Conservation (phyloP, 2,888 invertebrate species). For the Phragmatobia fuliginosa region DNA sequence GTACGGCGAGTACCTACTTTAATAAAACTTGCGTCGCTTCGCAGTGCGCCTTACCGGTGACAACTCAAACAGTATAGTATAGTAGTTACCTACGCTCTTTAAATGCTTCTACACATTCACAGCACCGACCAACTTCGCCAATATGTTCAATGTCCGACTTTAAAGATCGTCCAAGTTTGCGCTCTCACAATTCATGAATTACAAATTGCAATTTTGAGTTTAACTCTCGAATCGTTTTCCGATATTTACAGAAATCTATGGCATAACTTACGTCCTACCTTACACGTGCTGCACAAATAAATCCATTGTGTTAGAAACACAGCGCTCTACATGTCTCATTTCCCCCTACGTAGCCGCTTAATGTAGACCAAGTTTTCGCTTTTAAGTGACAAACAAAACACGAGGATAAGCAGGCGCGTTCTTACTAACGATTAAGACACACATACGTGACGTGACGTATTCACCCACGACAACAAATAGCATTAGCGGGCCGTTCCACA, state of each 20-base stretch:
- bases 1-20: conserved; percentile 54
- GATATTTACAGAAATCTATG: conserved; percentile 61
- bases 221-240: conserved; percentile 62
- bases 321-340: conserved; percentile 46
- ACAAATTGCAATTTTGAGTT: conserved; percentile 66
- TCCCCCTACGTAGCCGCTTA: conserved; percentile 70
- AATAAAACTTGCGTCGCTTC: conserved; percentile 57
- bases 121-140: conserved; percentile 59
- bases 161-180: conserved; percentile 64
- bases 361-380: conserved; percentile 70
- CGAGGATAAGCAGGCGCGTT: conserved; percentile 75
- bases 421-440: conserved; percentile 82
- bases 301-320: conserved; percentile 61
- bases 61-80: conserved; percentile 55
- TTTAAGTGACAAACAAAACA: conserved; percentile 78
- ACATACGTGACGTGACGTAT: conserved; percentile 76
- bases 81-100: conserved; percentile 47
- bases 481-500: conserved; percentile 78
- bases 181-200: conserved; percentile 65
- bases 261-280: conserved; percentile 60
- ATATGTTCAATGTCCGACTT: conserved; percentile 57
- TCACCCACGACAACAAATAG: conserved; percentile 78
- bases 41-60: conserved; percentile 36
- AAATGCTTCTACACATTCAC: conserved; percentile 54
- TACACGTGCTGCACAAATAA: conserved; percentile 67